phyloP scores from a whole-genome alignment of 2,113 vertebrate genomes.

The Halcyon malimbica region DNA sequence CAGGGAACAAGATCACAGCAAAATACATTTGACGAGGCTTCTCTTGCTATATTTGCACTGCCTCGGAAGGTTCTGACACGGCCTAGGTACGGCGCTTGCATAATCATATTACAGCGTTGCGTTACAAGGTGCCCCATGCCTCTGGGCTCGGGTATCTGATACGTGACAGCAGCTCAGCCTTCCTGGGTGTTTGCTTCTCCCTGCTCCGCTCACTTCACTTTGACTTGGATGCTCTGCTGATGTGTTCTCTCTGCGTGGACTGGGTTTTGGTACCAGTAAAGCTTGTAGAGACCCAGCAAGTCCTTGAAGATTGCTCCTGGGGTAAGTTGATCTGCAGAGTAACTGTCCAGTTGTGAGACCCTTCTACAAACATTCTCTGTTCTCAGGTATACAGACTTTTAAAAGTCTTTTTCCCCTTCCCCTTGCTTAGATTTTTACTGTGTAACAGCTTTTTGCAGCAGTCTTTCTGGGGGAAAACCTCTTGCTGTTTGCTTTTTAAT shows the following conservation, averaged over 20 bases:
- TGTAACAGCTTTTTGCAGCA: not conserved
- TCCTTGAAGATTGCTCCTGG: not conserved
- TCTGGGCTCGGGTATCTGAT: slow-evolving; percentile 39
- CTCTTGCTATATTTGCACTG: not conserved
- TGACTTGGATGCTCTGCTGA: not conserved
- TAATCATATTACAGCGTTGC: slow-evolving; percentile 11
- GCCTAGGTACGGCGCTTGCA: not conserved
- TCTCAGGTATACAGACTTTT: slow-evolving; percentile 11
- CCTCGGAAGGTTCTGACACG: not conserved
- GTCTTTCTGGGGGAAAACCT: not conserved
- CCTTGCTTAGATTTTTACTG: not conserved
- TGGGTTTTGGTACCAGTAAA: not conserved
- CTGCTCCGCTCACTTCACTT: not conserved
- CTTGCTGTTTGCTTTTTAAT: not conserved
- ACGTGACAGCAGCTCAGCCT: not conserved
- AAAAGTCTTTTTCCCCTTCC: not conserved
- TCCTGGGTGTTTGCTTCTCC: not conserved
- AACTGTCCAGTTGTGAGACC: not conserved
- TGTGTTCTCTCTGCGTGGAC: not conserved
- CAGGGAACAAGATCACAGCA: not conserved
- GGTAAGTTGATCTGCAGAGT: not conserved
- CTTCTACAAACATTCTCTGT: not conserved
- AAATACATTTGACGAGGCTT: not conserved
- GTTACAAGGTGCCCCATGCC: slow-evolving; percentile 44
- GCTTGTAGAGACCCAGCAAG: not conserved